Percentiles rank a stretch among this genome's conserved stretches.
phyloP scores from a whole-genome alignment of 2,888 invertebrate species.

The Vesta saturnalis region DNA sequence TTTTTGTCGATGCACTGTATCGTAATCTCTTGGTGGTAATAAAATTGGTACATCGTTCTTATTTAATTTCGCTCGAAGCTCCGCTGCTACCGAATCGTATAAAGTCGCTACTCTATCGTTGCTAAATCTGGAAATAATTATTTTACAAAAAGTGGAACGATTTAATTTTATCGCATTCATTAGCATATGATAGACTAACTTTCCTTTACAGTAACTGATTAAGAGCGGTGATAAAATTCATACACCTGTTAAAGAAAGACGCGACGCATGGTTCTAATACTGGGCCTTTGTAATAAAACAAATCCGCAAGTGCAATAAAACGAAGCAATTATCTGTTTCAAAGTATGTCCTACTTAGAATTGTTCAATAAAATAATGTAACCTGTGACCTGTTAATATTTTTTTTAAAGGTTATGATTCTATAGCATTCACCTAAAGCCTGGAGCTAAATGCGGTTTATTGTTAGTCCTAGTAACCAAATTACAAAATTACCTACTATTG shows the following conservation, averaged over 20 bases:
- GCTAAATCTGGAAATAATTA: constrained; percentile 53
- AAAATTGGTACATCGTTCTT: constrained; percentile 74
- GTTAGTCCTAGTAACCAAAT: background rate
- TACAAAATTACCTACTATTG: too few species aligned
- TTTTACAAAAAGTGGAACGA: constrained; percentile 2
- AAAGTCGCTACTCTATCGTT: constrained; percentile 74
- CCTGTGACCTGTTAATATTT: background rate
- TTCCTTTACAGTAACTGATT: too few species aligned
- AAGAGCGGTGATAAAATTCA: too few species aligned
- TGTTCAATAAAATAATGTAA: background rate
- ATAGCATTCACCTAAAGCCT: background rate
- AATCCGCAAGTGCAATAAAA: too few species aligned
- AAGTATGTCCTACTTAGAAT: too few species aligned
- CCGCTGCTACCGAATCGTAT: constrained; percentile 92
- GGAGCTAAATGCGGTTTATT: too few species aligned
- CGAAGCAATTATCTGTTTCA: too few species aligned
- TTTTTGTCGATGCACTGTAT: constrained; percentile 84
- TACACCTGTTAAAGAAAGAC: too few species aligned
- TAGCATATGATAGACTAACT: too few species aligned
- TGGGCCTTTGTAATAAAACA: too few species aligned
- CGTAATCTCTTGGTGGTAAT: constrained; percentile 93
- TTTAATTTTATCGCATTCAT: background rate
- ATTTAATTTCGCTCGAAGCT: constrained; percentile 81
- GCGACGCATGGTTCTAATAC: too few species aligned
- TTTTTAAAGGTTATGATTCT: too few species aligned